phyloP scores from a whole-genome alignment of 1,140 invertebrate genomes.

The Pantala flavescens region DNA sequence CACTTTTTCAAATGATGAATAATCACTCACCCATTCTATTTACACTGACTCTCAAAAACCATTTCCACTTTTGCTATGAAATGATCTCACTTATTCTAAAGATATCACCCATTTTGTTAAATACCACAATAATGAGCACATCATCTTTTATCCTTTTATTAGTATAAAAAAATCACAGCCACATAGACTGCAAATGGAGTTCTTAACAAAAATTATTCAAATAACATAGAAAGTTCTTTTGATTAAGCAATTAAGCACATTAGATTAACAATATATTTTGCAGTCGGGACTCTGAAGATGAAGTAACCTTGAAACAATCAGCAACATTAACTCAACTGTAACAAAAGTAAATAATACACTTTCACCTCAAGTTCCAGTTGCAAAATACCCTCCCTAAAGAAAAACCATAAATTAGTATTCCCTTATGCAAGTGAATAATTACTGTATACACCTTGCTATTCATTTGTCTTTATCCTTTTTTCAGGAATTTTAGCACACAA shows the following conservation, averaged over 20 bases:
- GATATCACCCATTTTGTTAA: not conserved
- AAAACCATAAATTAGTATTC: not conserved
- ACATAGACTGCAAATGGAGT: constrained; percentile 6
- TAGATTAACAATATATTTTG: not conserved
- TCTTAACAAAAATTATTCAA: not conserved
- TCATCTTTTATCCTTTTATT: not conserved
- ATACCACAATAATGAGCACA: not conserved
- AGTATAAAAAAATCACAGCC: constrained; percentile 7
- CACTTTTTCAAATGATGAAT: not conserved
- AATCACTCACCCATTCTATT: not conserved
- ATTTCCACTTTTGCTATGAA: not conserved
- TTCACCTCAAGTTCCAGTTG: not conserved
- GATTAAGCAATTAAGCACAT: not conserved
- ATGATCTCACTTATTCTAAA: not conserved
- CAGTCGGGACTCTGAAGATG: not conserved
- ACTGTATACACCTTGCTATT: no score
- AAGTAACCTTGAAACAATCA: not conserved
- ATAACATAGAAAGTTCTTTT: not conserved
- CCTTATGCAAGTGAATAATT: not conserved
- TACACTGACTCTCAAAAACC: not conserved
- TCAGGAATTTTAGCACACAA: no score
- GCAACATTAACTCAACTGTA: not conserved
- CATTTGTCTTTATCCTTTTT: no score
- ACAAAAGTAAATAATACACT: not conserved
- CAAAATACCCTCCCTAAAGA: not conserved